These are phyloP conservation scores for Aporophyla lueneburgensis DNA, from an alignment of 2,888 invertebrate genomes.

Conservation along the genomic window DNA sequence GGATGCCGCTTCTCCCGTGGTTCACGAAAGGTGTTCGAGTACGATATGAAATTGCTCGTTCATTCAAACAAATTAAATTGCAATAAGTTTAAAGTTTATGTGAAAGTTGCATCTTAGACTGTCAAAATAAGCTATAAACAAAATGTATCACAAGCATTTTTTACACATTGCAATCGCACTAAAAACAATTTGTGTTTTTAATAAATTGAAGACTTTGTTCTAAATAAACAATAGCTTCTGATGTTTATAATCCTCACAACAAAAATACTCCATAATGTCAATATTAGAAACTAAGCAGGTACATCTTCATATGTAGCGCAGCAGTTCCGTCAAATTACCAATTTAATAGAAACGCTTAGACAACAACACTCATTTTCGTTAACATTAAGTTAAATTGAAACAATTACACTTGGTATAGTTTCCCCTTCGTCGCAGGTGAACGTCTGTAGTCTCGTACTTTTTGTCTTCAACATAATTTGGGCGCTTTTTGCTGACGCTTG, in stretches of 20 bases:
- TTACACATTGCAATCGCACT: no score
- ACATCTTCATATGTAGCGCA: slow-evolving; percentile 15
- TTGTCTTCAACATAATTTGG: slow-evolving; percentile 75
- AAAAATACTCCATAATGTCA: not conserved
- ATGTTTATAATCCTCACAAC: not conserved
- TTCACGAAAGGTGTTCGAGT: slow-evolving; percentile 48
- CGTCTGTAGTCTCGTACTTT: slow-evolving; percentile 72
- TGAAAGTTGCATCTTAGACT: slow-evolving; percentile 46
- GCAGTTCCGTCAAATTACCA: slow-evolving; percentile 20
- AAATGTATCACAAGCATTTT: slow-evolving; percentile 3
- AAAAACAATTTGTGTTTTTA: not conserved
- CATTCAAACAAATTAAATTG: slow-evolving; percentile 68
- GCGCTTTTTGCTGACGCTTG: slow-evolving; percentile 70
- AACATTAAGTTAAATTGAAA: slow-evolving; percentile 60
- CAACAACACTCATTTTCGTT: slow-evolving; percentile 45
- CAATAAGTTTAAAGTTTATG: slow-evolving; percentile 56
- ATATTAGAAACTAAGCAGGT: slow-evolving; percentile 14
- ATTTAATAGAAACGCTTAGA: slow-evolving; percentile 42
- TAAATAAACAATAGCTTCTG: not conserved
- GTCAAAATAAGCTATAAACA: slow-evolving; percentile 47
- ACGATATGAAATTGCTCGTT: slow-evolving; percentile 61
- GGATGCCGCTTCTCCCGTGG: slow-evolving; percentile 50
- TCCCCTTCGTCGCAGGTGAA: slow-evolving; percentile 71
- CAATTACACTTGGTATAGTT: slow-evolving; percentile 62
- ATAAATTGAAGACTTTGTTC: not conserved